These are phyloP conservation scores for Dryomyza anilis DNA, from an alignment of 2,888 invertebrate genomes.

Conservation along the genomic window DNA sequence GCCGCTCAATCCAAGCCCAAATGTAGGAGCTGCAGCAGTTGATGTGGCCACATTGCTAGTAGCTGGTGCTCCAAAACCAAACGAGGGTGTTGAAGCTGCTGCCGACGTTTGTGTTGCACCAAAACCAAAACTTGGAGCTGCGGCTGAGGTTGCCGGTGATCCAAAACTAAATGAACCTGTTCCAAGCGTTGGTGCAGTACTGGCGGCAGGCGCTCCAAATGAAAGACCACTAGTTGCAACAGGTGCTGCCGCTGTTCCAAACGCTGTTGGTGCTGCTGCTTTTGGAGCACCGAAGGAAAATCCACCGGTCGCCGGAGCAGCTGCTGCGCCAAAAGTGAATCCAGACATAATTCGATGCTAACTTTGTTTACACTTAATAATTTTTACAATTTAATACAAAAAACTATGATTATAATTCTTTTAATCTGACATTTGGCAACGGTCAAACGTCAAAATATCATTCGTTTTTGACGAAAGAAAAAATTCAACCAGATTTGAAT, in stretches of 20 bases:
- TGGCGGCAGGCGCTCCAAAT: constrained; percentile 25
- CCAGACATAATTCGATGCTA: too few species aligned
- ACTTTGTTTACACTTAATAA: too few species aligned
- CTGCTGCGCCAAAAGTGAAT: constrained; percentile 34
- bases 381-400: too few species aligned
- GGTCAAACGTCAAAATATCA: too few species aligned
- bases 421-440: too few species aligned
- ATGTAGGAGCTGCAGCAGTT: constrained; percentile 34
- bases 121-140: constrained; percentile 40
- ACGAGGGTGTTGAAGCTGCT: constrained; percentile 36
- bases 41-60: constrained; percentile 15
- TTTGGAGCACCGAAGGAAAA: constrained; percentile 42
- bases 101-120: constrained; percentile 30
- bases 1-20: constrained; percentile 21
- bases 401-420: too few species aligned
- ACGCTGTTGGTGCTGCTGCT: constrained; percentile 29
- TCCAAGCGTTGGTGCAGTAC: constrained; percentile 37
- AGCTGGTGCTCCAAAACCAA: constrained; percentile 41
- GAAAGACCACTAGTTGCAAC: constrained; percentile 11
- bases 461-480: too few species aligned
- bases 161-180: constrained; percentile 30
- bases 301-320: constrained; percentile 33
- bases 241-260: constrained; percentile 34
- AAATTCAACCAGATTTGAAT: too few species aligned
- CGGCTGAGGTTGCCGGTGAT: constrained; percentile 24